Base-by-base conservation (phyloP, 2,113 vertebrate species). In the Patagioenas fasciata region DNA sequence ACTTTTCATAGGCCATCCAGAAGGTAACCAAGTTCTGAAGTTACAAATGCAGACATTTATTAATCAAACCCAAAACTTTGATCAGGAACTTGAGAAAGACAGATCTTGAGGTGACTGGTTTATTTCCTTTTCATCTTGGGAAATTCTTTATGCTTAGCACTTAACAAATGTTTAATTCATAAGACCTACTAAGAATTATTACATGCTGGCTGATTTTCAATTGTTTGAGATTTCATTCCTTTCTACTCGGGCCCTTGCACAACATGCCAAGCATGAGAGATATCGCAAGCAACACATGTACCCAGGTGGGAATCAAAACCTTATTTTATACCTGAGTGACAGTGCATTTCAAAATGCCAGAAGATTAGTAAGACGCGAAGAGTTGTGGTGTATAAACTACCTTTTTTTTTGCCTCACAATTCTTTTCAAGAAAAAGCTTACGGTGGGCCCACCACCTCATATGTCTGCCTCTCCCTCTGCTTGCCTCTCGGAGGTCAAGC, bases 391-490 rank as follows among this genome's bases (percentile, higher is more conserved):
- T 18, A 34, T 34, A 36, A 61, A 24, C n/a, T 54, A 34, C 10
- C 36, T 38, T 28, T 53, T 28, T 53, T 20, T 73, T 87, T 42
- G 29, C 50, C 60, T 42, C 73, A 29, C 18, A 32, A 29, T 32
- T 57, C 60, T 86, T 58, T 24, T 77, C 29, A 71, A 53, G n/a
- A 51, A 75, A 53, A 36, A 40, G 23, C 13, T 62, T 26, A 40
- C 78, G 26, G 40, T 47, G 51, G 40, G 34, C 57, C 32, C 12
- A 15, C 31, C 28, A 28, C 12, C 16, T 24, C 42, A 20, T 62
- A n/a, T 70, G 34, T 42, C 44, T 0, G 0, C 28, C 20, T 42
- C 38, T 0, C 0, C 32, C 20, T 50, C 34, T 48, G 64, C 15
- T 15, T 53, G 11, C 24, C 70, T 67, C 57, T 31, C 8, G 10